These are phyloP conservation scores for Incurvaria masculella DNA, from an alignment of 2,888 invertebrate species.

Conservation along the genomic window DNA sequence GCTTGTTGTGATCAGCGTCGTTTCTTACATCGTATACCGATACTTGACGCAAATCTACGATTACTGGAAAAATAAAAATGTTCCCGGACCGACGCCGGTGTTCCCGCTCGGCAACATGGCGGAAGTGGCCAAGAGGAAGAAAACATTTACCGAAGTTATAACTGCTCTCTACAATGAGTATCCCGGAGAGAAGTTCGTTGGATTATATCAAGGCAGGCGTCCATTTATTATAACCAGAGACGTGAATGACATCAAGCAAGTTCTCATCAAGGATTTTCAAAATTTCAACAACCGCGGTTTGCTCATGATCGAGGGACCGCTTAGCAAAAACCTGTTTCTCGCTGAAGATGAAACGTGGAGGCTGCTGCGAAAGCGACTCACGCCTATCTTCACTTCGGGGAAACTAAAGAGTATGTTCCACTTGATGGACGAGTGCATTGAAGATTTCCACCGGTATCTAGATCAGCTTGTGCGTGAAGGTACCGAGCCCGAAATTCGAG, in stretches of 20 bases:
- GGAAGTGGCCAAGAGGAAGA: conserved; percentile 13
- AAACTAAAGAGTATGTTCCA: conserved; percentile 4
- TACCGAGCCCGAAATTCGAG: background rate
- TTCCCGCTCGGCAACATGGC: conserved; percentile 20
- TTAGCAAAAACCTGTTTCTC: conserved; percentile 9
- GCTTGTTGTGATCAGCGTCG: background rate
- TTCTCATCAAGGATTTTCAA: conserved; percentile 7
- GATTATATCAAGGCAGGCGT: conserved; percentile 5
- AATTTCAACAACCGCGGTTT: conserved; percentile 1
- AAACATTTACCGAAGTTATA: background rate
- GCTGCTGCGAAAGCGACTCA: conserved; percentile 8
- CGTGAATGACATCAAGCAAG: conserved; percentile 6
- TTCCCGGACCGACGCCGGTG: conserved; percentile 17
- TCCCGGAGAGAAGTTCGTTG: conserved; percentile 9
- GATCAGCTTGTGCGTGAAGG: background rate
- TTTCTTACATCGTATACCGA: background rate
- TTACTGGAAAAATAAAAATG: conserved; percentile 18
- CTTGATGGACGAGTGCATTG: background rate
- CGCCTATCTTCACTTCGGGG: conserved; percentile 8
- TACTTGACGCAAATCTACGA: conserved; percentile 6
- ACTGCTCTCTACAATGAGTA: conserved; percentile 1
- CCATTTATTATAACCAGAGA: conserved; percentile 8
- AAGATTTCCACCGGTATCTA: background rate
- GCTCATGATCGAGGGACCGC: background rate
- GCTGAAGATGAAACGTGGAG: conserved; percentile 13